These are phyloP conservation scores for Hypselothyrea guttata DNA, from an alignment of 2,888 invertebrate species.

Conservation along the genomic window DNA sequence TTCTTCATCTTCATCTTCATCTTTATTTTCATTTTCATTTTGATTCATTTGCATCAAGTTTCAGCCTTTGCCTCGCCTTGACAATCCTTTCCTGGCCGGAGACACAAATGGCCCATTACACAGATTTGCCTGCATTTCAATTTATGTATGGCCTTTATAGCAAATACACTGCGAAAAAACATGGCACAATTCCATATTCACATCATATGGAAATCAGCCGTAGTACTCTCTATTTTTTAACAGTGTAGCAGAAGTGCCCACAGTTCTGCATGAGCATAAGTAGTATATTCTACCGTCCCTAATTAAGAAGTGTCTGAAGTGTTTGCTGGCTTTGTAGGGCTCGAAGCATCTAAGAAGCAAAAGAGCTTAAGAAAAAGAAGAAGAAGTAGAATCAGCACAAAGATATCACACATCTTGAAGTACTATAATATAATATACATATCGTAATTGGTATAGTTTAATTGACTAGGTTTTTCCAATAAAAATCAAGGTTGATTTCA, in stretches of 20 bases:
- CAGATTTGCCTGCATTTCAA: slow-evolving; percentile 33
- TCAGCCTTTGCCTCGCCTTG: neutral
- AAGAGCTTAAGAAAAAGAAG: neutral
- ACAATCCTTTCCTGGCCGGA: slow-evolving; percentile 1
- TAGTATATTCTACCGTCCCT: slow-evolving; percentile 26
- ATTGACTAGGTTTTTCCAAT: no score
- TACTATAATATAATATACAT: no score
- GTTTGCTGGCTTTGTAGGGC: slow-evolving; percentile 8
- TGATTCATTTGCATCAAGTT: slow-evolving; percentile 11
- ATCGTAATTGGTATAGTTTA: no score
- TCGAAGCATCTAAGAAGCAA: neutral
- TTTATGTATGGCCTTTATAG: slow-evolving; percentile 22
- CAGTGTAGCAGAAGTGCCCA: neutral
- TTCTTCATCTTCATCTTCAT: slow-evolving; percentile 5
- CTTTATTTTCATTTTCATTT: no score
- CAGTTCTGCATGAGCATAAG: slow-evolving; percentile 8
- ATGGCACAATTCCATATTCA: no score
- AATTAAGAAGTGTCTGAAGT: slow-evolving; percentile 53
- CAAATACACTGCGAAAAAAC: no score
- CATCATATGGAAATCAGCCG: no score
- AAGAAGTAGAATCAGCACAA: neutral
- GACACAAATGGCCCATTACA: slow-evolving; percentile 43
- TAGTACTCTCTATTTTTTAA: no score
- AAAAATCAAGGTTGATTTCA: no score
- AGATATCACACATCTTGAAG: no score